phyloP scores from a whole-genome alignment of 2,888 invertebrate species.

The Hyalella azteca region DNA sequence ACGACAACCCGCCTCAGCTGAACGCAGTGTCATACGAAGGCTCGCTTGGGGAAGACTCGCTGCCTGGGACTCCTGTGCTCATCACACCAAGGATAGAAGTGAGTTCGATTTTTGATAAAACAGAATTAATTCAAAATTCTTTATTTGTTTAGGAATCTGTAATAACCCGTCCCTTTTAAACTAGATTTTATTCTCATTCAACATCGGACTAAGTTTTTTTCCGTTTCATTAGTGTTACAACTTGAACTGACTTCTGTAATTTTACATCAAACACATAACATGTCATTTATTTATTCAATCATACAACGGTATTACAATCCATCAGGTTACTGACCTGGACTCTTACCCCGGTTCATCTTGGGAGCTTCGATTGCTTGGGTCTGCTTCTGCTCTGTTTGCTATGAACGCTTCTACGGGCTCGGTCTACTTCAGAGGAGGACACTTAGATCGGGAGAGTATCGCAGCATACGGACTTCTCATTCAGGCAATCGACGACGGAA shows the following conservation, averaged over 20 bases:
- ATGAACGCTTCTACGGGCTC: conserved; percentile 72
- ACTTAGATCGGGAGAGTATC: conserved; percentile 76
- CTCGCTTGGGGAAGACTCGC: conserved; percentile 78
- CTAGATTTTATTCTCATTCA: background rate
- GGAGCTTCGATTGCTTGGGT: conserved; percentile 74
- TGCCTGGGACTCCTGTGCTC: conserved; percentile 73
- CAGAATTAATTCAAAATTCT: no score
- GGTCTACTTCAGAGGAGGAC: conserved; percentile 66
- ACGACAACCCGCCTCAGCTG: conserved; percentile 85
- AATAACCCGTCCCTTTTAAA: background rate
- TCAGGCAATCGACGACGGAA: conserved; percentile 71
- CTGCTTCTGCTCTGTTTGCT: conserved; percentile 76
- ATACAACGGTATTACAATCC: background rate
- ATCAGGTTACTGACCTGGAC: conserved; percentile 75
- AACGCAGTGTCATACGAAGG: conserved; percentile 76
- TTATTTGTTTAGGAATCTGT: no score
- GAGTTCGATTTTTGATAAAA: background rate
- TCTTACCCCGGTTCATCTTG: conserved; percentile 73
- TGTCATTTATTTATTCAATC: background rate
- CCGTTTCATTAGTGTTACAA: background rate
- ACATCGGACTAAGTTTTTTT: no score
- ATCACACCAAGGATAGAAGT: conserved; percentile 47
- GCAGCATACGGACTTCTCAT: conserved; percentile 73
- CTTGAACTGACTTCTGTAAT: background rate
- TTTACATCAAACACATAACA: background rate